These are phyloP conservation scores for Grallaria varia DNA, from an alignment of 2,113 vertebrate genomes.

Conservation along the genomic window DNA sequence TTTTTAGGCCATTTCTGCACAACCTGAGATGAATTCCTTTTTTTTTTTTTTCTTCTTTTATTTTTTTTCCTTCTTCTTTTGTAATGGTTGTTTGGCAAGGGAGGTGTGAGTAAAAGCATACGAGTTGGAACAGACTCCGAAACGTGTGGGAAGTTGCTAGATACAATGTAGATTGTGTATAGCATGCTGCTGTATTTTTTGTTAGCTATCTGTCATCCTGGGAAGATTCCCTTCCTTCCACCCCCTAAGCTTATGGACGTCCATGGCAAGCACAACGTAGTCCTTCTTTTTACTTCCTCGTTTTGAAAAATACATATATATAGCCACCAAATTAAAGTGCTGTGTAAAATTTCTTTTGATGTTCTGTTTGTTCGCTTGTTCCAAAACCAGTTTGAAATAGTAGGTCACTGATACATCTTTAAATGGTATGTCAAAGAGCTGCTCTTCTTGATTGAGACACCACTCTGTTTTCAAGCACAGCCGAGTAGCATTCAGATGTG, in stretches of 20 bases:
- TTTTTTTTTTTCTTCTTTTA: not conserved
- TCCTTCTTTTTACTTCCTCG: not conserved
- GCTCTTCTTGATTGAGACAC: conserved; percentile 49
- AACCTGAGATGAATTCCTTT: not conserved
- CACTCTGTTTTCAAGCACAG: conserved; percentile 31
- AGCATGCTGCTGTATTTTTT: not conserved
- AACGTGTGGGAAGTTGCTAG: not conserved
- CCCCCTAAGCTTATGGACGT: not conserved
- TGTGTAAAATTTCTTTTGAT: conserved; percentile 50
- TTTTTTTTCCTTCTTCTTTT: not conserved
- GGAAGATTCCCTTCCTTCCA: not conserved
- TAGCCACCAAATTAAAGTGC: conserved; percentile 39
- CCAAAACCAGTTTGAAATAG: conserved; percentile 63
- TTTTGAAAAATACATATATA: not conserved
- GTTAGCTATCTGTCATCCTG: not conserved
- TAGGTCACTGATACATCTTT: conserved; percentile 63
- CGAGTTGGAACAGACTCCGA: not conserved
- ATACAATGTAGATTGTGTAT: not conserved
- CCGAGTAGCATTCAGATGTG: conserved; percentile 13
- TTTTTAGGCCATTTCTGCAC: not conserved
- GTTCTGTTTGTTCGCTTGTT: conserved; percentile 61
- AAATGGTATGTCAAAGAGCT: conserved; percentile 40
- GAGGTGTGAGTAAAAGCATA: not conserved
- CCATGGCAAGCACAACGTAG: not conserved
- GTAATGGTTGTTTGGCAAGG: not conserved